Evolutionary conservation across 1,140 invertebrate species (phyloP).

Genomic region (Sycophaga agraensis): DNA sequence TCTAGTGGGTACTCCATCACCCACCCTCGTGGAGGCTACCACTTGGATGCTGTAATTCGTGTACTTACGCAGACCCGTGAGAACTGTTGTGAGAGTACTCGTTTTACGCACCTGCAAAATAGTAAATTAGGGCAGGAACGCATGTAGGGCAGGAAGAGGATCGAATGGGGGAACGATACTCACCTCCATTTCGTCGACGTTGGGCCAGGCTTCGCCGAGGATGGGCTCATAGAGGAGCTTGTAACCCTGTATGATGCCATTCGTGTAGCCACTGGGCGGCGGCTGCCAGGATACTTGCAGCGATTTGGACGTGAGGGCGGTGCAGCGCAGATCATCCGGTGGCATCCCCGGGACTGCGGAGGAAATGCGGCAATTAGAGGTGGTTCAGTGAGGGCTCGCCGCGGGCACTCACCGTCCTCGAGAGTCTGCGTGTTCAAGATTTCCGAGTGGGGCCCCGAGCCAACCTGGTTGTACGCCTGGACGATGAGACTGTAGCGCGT

Average conservation of each 20-base stretch:
- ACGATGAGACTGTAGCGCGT: slow-evolving; percentile 79
- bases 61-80: slow-evolving; percentile 71
- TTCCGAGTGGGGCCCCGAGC: slow-evolving; percentile 76
- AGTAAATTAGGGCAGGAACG: too few species aligned
- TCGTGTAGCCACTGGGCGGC: slow-evolving; percentile 72
- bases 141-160: too few species aligned
- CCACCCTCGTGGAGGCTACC: slow-evolving; percentile 77
- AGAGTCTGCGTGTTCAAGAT: slow-evolving; percentile 75
- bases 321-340: slow-evolving; percentile 73
- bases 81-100: slow-evolving; percentile 66
- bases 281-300: slow-evolving; percentile 83
- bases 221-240: slow-evolving; percentile 74
- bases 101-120: slow-evolving; percentile 62
- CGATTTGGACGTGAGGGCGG: slow-evolving; percentile 71
- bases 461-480: slow-evolving; percentile 84
- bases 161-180: too few species aligned
- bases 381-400: too few species aligned
- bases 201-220: slow-evolving; percentile 61
- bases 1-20: slow-evolving; percentile 72
- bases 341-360: slow-evolving; percentile 70
- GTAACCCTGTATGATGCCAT: slow-evolving; percentile 82
- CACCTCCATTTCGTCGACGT: slow-evolving; percentile 63
- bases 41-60: slow-evolving; percentile 88
- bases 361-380: not conserved
- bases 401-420: slow-evolving; percentile 68